These are phyloP conservation scores for Physella acuta DNA, from an alignment of 1,140 invertebrate genomes.

Conservation along the genomic window DNA sequence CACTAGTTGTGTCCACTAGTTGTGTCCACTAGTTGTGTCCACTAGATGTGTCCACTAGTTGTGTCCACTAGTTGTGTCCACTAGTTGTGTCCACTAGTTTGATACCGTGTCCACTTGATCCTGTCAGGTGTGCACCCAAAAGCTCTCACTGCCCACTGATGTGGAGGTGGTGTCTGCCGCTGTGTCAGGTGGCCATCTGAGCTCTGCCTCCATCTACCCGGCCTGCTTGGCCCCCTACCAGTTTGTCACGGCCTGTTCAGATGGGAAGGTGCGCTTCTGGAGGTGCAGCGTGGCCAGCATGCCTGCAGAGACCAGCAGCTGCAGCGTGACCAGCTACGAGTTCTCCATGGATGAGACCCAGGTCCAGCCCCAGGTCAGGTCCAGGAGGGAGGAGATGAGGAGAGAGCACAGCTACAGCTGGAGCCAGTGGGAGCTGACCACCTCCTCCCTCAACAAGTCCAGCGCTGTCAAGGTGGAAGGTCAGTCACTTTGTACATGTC, in stretches of 20 bases:
- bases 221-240: constrained; percentile 96
- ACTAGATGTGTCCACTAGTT: too few species aligned
- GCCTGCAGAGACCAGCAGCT: constrained; percentile 15
- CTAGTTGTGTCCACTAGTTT: constrained; percentile 3
- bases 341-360: constrained; percentile 41
- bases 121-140: constrained; percentile 77
- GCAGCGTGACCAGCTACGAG: constrained; percentile 45
- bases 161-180: constrained; percentile 89
- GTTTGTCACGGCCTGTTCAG: constrained; percentile 77
- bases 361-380: constrained; percentile 17
- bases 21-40: too few species aligned
- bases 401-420: constrained; percentile 69
- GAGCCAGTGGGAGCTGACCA: constrained; percentile 88
- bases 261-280: constrained; percentile 71
- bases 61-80: too few species aligned
- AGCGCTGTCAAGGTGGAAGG: constrained; percentile 85
- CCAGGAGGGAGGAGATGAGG: constrained; percentile 17
- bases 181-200: constrained; percentile 92
- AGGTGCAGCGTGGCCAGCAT: constrained; percentile 68
- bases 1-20: too few species aligned
- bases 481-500: too few species aligned
- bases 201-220: constrained; percentile 97
- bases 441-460: constrained; percentile 70
- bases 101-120: too few species aligned
- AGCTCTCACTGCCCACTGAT: constrained; percentile 81